A percentile compares a stretch with the other conserved stretches of the same genome.
Conservation (phyloP, 2,888 invertebrate genomes). For the Lochmaea crataegi region DNA sequence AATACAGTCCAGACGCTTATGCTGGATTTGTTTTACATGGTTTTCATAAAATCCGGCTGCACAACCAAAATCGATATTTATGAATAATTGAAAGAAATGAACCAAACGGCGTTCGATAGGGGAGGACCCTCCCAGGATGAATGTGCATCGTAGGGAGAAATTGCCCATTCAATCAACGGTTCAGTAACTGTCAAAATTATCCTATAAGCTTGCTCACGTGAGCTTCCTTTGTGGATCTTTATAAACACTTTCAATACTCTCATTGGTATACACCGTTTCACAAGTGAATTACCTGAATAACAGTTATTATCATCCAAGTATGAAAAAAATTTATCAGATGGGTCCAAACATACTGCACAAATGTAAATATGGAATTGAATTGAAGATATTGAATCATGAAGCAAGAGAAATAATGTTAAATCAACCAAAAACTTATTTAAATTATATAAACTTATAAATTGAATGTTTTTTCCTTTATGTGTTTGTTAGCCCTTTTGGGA, state of each 20-base stretch:
- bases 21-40: neutral
- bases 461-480: too few relatives aligned
- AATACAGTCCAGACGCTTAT: neutral
- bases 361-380: too few relatives aligned
- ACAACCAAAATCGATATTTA: constrained; percentile 12
- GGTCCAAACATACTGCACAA: too few relatives aligned
- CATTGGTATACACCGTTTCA: neutral
- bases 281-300: neutral
- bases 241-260: constrained; percentile 39
- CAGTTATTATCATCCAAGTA: neutral
- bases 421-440: too few relatives aligned
- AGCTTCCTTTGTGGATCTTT: constrained; percentile 48
- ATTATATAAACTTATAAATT: too few relatives aligned
- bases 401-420: too few relatives aligned
- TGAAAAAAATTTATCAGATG: too few relatives aligned
- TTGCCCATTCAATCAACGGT: constrained; percentile 62
- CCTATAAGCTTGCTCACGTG: constrained; percentile 46
- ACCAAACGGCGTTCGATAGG: constrained; percentile 39
- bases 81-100: constrained; percentile 11
- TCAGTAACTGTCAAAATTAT: constrained; percentile 62
- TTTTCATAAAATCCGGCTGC: neutral
- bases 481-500: too few relatives aligned
- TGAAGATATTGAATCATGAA: too few relatives aligned
- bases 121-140: constrained; percentile 52
- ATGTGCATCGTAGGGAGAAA: constrained; percentile 61